phyloP scores from a whole-genome alignment of 2,888 invertebrate genomes.

The Lordiphosa andalusiaca region DNA sequence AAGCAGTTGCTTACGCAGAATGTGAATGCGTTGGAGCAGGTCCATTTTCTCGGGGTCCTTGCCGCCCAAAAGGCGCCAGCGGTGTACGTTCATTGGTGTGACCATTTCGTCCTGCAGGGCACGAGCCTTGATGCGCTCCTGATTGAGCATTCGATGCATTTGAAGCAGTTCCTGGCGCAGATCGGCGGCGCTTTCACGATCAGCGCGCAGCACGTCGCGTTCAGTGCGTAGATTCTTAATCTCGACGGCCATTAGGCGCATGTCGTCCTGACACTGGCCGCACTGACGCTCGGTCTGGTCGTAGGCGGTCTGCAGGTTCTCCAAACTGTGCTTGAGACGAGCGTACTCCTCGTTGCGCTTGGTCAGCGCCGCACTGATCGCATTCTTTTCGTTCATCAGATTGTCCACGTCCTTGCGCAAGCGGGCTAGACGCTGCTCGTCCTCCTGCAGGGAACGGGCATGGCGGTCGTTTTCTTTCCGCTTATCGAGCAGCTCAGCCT shows the following conservation, averaged over 20 bases:
- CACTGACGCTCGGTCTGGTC: constrained; percentile 87
- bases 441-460: constrained; percentile 86
- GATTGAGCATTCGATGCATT: constrained; percentile 89
- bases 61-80: constrained; percentile 93
- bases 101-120: constrained; percentile 94
- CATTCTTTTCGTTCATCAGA: constrained; percentile 88
- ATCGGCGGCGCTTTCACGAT: constrained; percentile 90
- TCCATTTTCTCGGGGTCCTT: constrained; percentile 92
- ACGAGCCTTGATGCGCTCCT: constrained; percentile 90
- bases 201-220: constrained; percentile 86
- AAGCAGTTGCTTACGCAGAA: constrained; percentile 81
- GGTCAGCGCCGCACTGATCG: constrained; percentile 90
- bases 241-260: constrained; percentile 90
- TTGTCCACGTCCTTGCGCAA: constrained; percentile 88
- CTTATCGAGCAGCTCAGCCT: constrained; percentile 78
- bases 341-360: constrained; percentile 90
- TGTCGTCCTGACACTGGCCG: constrained; percentile 90
- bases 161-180: constrained; percentile 86
- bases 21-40: constrained; percentile 90
- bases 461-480: constrained; percentile 81
- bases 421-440: constrained; percentile 85
- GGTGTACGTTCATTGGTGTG: constrained; percentile 94
- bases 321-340: constrained; percentile 89
- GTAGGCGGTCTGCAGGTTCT: constrained; percentile 88
- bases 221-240: constrained; percentile 89